Percentiles rank a stretch among this genome's conserved stretches.
These are phyloP conservation scores for Peromyscus eremicus DNA, from an alignment of 2,797 vertebrate genomes.

Conservation along the genomic window DNA sequence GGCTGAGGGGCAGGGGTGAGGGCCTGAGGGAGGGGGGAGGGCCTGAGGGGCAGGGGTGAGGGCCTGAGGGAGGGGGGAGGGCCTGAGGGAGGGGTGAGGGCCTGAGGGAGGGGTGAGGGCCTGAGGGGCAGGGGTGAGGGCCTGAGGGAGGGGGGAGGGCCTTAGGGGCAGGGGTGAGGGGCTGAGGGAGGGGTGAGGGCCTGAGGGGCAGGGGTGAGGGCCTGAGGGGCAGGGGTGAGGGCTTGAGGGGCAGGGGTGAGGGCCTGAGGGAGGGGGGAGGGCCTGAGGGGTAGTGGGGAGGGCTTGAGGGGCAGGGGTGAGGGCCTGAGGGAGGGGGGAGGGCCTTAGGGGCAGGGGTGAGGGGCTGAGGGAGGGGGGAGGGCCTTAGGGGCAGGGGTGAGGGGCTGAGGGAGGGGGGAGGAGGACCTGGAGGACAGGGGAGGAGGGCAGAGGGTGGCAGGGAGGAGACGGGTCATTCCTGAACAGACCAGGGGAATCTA, in stretches of 20 bases:
- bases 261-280: too few species aligned
- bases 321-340: background rate
- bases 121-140: constrained; percentile 50
- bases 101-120: background rate
- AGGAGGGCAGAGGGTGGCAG: background rate
- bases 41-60: background rate
- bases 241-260: background rate
- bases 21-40: background rate
- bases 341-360: background rate
- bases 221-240: background rate
- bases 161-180: background rate
- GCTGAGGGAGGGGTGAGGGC: background rate
- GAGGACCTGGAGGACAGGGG: background rate
- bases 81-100: background rate
- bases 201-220: constrained; percentile 51
- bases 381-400: background rate
- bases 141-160: background rate
- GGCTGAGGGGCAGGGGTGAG: background rate
- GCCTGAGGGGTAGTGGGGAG: background rate
- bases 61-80: background rate
- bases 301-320: constrained; percentile 55
- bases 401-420: background rate
- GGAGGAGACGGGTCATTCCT: constrained; percentile 13
- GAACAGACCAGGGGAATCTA: constrained; percentile 50
- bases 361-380: background rate